Evolutionary conservation across 2,888 invertebrate species (phyloP).

Genomic region (Drosophila antonietae): DNA sequence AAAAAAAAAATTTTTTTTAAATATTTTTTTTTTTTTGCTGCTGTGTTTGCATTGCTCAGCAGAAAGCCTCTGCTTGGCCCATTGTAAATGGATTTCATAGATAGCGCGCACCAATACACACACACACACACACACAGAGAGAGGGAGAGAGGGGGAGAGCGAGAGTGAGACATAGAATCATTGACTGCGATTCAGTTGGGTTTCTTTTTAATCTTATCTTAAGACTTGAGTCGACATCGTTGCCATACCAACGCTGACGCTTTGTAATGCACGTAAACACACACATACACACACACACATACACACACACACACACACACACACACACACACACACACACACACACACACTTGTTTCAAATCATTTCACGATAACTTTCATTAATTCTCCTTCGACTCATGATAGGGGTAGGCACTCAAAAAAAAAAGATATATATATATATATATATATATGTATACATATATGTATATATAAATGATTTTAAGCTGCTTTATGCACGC

Average conservation of each 20-base stretch:
- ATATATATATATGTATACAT: too few relatives aligned
- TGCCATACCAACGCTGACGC: constrained; percentile 47
- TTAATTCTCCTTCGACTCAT: background rate
- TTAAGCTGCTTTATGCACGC: background rate
- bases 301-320: background rate
- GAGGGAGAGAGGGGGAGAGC: background rate
- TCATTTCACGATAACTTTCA: constrained; percentile 13
- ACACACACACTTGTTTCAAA: background rate
- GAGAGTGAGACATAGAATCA: background rate
- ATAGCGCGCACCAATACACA: constrained; percentile 50
- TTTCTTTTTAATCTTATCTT: constrained; percentile 79
- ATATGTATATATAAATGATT: background rate
- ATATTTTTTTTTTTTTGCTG: constrained; percentile 3
- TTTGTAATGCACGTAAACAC: constrained; percentile 34
- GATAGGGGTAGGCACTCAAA: background rate
- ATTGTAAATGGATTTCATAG: constrained; percentile 74
- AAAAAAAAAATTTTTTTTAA: constrained; percentile 8
- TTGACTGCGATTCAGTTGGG: constrained; percentile 49
- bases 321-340: background rate
- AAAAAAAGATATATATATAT: too few relatives aligned
- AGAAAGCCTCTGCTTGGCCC: constrained; percentile 55
- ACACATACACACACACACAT: constrained; percentile 19
- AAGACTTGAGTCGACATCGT: constrained; percentile 78
- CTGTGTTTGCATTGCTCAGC: constrained; percentile 57
- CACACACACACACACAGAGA: background rate